Evolutionary conservation across 2,797 vertebrate genomes (phyloP).

Genomic region (Cercopithecus mitis): DNA sequence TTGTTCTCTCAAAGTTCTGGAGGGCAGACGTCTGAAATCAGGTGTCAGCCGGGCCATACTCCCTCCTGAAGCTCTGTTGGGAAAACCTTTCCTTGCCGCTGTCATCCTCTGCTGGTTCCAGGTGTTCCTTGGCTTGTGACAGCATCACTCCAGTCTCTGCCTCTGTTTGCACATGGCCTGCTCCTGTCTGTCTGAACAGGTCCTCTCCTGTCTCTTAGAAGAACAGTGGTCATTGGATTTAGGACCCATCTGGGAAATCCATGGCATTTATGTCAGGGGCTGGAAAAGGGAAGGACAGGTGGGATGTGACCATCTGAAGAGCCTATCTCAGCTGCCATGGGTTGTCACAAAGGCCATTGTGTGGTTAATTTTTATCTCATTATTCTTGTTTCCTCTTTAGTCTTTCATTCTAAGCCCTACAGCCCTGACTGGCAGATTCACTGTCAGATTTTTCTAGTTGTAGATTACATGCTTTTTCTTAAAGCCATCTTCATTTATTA

Average conservation of each 20-base stretch:
- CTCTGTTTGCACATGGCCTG: not conserved
- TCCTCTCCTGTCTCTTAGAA: not conserved
- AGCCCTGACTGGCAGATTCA: slow-evolving; percentile 49
- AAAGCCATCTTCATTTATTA: slow-evolving; percentile 71
- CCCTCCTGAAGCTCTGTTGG: not conserved
- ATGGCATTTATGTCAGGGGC: not conserved
- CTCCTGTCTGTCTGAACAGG: not conserved
- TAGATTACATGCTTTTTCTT: slow-evolving; percentile 73
- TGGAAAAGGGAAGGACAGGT: not conserved
- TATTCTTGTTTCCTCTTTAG: slow-evolving; percentile 42
- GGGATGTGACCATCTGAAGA: not conserved
- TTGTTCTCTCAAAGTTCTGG: not conserved
- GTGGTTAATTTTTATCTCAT: not conserved
- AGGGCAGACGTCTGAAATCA: not conserved
- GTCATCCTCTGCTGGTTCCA: not conserved
- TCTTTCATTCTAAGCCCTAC: slow-evolving; percentile 21
- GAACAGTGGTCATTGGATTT: not conserved
- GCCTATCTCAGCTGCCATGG: not conserved
- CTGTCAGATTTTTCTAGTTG: slow-evolving; percentile 55
- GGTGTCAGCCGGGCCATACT: not conserved
- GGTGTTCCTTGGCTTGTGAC: not conserved
- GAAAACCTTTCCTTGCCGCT: not conserved
- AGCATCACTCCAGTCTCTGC: not conserved
- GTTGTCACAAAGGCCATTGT: not conserved
- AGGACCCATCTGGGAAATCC: not conserved